Evolutionary conservation across 2,888 invertebrate genomes (phyloP), one percentile per base, ranked within the genome.

Genomic region (Torymus texanus): DNA sequence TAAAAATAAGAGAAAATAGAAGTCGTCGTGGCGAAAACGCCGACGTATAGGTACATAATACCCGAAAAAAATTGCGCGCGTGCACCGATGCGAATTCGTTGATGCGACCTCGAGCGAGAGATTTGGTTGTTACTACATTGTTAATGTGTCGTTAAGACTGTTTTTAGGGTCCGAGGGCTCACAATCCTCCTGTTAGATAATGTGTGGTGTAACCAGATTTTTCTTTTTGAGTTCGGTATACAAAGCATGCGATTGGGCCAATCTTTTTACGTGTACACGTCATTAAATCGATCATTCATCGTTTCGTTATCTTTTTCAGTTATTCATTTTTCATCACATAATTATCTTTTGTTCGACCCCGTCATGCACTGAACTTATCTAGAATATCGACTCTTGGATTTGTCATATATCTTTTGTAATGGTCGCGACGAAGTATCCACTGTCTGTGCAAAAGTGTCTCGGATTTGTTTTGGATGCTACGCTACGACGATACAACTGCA

Each of bases 131-230:
- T 83, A 79, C 59, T 80, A 76, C 58, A 81, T 81, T 83, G 83
- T 81, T 82, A 78, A 80, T 76, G 78, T 83, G 75, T 83, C 81
- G 78, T 83, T 83, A 75, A 82, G 71, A 76, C 75, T 83, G 81
- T 84, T 83, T 41, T 83, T 83, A 82, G 81, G 79, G 78, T 84
- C 82, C 79, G 56, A 55, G 66, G 75, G 80, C 75, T 81, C 77
- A 68, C 41, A 68, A 68, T 74, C 58, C 63, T 77, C 63, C 76
- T 83, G 83, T 82, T 84, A 83, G 83, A 80, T 82, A 83, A 82
- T 82, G 77, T 84, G 70, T 81, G 79, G 82, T 82, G 81, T 83
- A 78, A 75, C 82, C 75, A 53, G 55, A 74, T 53, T 63, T 71
- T 74, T 76, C 58, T 58, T 29, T 79, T 66, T 74, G 5, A 79